Percentiles rank a stretch among this genome's conserved stretches.
These are phyloP conservation scores for Sebastes diaconus DNA, from an alignment of 2,797 vertebrate species.

Conservation along the genomic window DNA sequence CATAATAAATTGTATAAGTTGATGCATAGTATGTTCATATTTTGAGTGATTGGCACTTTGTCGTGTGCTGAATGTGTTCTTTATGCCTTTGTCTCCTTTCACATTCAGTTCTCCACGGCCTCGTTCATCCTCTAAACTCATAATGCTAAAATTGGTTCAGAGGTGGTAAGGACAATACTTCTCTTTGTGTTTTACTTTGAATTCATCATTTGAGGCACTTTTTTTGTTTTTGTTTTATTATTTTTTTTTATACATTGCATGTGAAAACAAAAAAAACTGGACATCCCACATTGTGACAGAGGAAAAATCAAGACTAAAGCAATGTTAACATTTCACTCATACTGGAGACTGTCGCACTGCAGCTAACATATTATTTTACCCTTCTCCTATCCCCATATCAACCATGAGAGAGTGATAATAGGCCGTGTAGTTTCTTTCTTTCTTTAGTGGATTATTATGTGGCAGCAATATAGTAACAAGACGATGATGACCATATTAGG, in stretches of 20 bases:
- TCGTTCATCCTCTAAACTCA: conserved; percentile 90
- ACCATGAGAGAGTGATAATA: conserved; percentile 15
- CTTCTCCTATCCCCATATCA: conserved; percentile 25
- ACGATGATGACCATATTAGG: not conserved
- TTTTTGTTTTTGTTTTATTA: conserved; percentile 21
- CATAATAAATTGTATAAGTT: conserved; percentile 22
- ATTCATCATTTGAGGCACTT: conserved; percentile 72
- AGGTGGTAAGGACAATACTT: conserved; percentile 89
- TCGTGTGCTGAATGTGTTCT: conserved; percentile 79
- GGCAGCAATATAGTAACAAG: conserved; percentile 2
- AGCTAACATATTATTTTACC: conserved; percentile 70
- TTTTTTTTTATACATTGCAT: conserved; percentile 69
- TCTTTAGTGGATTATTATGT: not conserved
- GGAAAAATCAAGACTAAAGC: conserved; percentile 46
- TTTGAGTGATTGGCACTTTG: conserved; percentile 62
- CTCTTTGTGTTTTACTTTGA: conserved; percentile 76
- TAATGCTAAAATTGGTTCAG: conserved; percentile 92
- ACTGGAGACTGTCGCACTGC: conserved; percentile 87
- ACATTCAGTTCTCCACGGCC: conserved; percentile 90
- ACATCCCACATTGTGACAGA: conserved; percentile 56
- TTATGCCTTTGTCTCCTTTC: conserved; percentile 85
- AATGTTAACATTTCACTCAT: conserved; percentile 85
- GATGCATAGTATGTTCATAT: conserved; percentile 56
- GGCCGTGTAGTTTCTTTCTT: conserved; percentile 6
- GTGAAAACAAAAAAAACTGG: conserved; percentile 64